Conservation (phyloP, 1,140 invertebrate genomes). For the Eciton burchellii region DNA sequence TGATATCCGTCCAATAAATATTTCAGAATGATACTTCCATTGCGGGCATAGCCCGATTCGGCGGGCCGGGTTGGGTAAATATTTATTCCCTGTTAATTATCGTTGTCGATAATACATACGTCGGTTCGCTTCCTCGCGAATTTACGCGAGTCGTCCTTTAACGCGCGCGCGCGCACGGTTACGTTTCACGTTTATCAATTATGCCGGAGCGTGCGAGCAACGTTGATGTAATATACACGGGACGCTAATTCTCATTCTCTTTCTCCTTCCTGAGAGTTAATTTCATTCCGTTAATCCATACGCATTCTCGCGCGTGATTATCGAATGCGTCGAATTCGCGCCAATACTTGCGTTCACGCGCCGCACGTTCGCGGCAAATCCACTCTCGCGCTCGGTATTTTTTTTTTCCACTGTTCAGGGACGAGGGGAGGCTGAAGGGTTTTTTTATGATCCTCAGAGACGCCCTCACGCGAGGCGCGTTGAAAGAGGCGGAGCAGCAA, state of each 20-base stretch:
- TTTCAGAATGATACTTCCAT: background rate
- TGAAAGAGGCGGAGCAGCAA: slow-evolving; percentile 45
- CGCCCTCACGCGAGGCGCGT: background rate
- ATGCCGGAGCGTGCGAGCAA: too few species aligned
- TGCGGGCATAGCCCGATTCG: background rate
- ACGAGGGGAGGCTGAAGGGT: background rate
- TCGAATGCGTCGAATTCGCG: too few species aligned
- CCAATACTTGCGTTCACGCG: too few species aligned
- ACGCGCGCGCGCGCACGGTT: background rate
- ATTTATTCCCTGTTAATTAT: background rate
- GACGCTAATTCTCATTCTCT: too few species aligned
- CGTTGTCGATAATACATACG: background rate
- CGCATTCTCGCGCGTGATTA: too few species aligned
- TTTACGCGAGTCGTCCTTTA: background rate
- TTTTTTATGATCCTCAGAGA: slow-evolving; percentile 43
- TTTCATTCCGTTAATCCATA: too few species aligned
- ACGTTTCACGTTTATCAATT: too few species aligned
- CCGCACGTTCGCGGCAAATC: too few species aligned
- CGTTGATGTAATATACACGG: too few species aligned
- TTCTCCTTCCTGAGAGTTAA: too few species aligned
- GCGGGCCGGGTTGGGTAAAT: background rate
- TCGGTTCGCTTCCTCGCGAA: background rate
- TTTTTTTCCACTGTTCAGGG: background rate
- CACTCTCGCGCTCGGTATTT: background rate
- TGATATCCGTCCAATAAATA: slow-evolving; percentile 17